phyloP scores from a whole-genome alignment of 2,888 invertebrate genomes.

The Taenaris catops region DNA sequence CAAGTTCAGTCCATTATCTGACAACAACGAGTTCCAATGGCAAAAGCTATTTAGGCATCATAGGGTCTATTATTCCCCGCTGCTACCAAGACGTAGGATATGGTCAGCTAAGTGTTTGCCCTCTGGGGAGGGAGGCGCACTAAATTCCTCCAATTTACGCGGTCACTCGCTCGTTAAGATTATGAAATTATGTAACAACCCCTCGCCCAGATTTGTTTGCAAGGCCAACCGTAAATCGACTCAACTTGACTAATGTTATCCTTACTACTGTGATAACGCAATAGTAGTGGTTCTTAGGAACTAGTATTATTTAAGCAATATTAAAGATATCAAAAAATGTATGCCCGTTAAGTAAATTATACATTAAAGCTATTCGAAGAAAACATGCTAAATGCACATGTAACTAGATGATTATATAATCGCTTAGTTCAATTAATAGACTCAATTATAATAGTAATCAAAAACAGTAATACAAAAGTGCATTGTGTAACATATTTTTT shows the following conservation, averaged over 20 bases:
- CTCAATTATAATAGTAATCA: too few relatives aligned
- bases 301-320: too few relatives aligned
- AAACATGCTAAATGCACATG: too few relatives aligned
- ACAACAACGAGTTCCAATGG: constrained; percentile 18
- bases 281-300: neutral
- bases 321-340: too few relatives aligned
- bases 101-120: constrained; percentile 58
- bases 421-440: too few relatives aligned
- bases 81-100: constrained; percentile 49
- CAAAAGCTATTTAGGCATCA: constrained; percentile 25
- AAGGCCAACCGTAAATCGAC: constrained; percentile 21
- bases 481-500: too few relatives aligned
- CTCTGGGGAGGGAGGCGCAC: constrained; percentile 49
- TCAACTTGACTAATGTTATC: constrained; percentile 22
- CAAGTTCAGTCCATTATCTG: constrained; percentile 14
- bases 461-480: too few relatives aligned
- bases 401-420: too few relatives aligned
- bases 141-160: constrained; percentile 67
- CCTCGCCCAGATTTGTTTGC: constrained; percentile 57
- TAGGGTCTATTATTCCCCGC: constrained; percentile 44
- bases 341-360: too few relatives aligned
- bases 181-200: constrained; percentile 71
- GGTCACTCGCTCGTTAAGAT: constrained; percentile 60
- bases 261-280: constrained; percentile 9
- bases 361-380: too few relatives aligned